Conservation (phyloP, 2,888 invertebrate species). For the Coelogynopora nodosa region DNA sequence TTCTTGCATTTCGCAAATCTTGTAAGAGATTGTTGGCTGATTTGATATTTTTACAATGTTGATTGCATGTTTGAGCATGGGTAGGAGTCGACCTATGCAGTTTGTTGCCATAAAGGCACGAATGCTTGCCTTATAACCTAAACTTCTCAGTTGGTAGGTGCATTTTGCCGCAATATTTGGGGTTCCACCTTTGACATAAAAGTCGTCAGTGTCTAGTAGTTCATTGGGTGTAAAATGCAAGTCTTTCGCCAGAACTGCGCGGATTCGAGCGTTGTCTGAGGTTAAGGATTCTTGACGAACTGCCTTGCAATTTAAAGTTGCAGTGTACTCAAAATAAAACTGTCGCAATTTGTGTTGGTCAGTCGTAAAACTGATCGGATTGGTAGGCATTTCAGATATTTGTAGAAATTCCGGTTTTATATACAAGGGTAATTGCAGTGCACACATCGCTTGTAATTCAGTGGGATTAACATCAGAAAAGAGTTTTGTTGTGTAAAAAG, state of each 20-base stretch:
- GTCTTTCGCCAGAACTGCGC: neutral
- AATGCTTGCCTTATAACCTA: neutral
- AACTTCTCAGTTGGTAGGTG: neutral
- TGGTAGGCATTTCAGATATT: neutral
- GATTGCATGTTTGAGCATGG: neutral
- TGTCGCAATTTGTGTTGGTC: neutral
- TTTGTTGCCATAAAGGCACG: neutral
- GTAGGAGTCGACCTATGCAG: neutral
- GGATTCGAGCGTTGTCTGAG: neutral
- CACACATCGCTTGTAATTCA: neutral
- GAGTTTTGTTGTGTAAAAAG: slow-evolving; percentile 13
- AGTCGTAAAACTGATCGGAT: neutral
- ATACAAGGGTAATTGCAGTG: neutral
- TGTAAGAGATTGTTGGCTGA: neutral
- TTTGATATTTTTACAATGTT: neutral
- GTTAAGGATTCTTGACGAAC: neutral
- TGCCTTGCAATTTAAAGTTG: neutral
- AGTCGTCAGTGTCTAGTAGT: slow-evolving; percentile 5
- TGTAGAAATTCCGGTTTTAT: neutral
- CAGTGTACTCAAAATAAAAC: neutral
- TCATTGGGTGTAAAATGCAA: slow-evolving; percentile 15
- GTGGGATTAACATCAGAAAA: neutral
- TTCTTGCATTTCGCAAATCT: neutral
- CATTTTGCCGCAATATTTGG: neutral
- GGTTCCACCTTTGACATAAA: slow-evolving; percentile 20